Evolutionary conservation across 1,140 invertebrate species (phyloP), one percentile per base, ranked within the genome.

Genomic region (Rhagoletis zephyria): DNA sequence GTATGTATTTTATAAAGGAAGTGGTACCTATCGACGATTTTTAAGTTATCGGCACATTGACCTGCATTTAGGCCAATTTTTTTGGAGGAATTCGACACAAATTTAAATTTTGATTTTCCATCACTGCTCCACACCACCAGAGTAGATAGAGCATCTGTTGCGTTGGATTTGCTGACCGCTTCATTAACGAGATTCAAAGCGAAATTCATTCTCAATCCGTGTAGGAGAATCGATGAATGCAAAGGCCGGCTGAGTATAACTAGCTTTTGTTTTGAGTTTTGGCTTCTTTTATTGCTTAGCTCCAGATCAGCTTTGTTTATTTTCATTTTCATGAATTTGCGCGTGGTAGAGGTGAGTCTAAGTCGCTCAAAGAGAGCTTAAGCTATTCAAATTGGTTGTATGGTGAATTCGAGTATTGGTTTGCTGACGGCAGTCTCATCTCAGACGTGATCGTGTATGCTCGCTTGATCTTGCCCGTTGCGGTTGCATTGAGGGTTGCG

Each of bases 151-250:
- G 4, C 61, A 5, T n/a, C 70, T n/a, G 30, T 74, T 42, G 30
- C 40, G 5, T 42, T 70, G 30, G 5, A 59, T 30, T 10, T 77
- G 40, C 16, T 87, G 86, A 60, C 70, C 51, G 42, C 67, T 87
- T 40, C 70, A 77, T 87, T 70, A 87, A 60, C 19, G 40, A 42
- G 86, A 16, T 30, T 56, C 59, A 42, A 64, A 74, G 67, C n/a
- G 40, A 56, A 87, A 87, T 87, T 87, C 87, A 85, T 87, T 87
- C 87, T 87, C 87, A 87, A 87, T 56, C 42, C 81, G 77, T 56
- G 40, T 30, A 56, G 45, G 74, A 81, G 74, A 56, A 81, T 56
- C 74, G 74, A 81, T 19, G 10, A 81, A 81, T 81, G 74, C 74
- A 81, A 56, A 81, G 74, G 74, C 74, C 74, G 74, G 74, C 74